Evolutionary conservation across 2,797 vertebrate species (phyloP).

Genomic region (Eidolon dupreanum): DNA sequence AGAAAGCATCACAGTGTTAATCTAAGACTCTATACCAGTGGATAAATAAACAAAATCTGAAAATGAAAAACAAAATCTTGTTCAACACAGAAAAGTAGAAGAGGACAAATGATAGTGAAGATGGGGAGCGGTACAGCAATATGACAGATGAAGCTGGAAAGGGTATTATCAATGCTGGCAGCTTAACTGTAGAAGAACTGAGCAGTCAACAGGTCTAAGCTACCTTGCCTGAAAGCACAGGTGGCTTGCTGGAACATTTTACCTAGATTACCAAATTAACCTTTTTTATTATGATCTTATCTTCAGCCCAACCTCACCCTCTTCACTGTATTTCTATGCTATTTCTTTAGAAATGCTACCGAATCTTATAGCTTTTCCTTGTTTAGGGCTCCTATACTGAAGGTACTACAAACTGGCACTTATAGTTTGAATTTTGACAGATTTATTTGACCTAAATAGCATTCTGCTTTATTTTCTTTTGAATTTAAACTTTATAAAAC

Average conservation of each 20-base stretch:
- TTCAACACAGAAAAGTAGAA: background rate
- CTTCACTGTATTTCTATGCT: background rate
- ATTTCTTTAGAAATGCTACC: conserved; percentile 21
- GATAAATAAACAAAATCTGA: conserved; percentile 12
- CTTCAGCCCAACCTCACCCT: background rate
- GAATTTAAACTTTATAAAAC: background rate
- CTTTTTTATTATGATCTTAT: background rate
- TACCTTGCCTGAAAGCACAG: background rate
- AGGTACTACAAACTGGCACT: background rate
- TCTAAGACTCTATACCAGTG: background rate
- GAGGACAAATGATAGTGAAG: background rate
- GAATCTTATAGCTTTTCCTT: background rate
- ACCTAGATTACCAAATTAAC: background rate
- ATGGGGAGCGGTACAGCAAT: background rate
- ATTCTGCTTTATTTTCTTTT: background rate
- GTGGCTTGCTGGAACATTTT: background rate
- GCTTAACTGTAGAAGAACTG: background rate
- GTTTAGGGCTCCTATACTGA: background rate
- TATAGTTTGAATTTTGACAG: background rate
- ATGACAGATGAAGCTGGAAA: background rate
- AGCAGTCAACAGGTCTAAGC: background rate
- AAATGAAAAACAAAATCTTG: background rate
- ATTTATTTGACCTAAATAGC: conserved; percentile 9
- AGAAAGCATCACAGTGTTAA: background rate
- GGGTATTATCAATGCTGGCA: background rate